Percentiles rank a stretch among this genome's conserved stretches.
Conservation (phyloP, 2,797 vertebrate species). For the Meriones psammophilus region DNA sequence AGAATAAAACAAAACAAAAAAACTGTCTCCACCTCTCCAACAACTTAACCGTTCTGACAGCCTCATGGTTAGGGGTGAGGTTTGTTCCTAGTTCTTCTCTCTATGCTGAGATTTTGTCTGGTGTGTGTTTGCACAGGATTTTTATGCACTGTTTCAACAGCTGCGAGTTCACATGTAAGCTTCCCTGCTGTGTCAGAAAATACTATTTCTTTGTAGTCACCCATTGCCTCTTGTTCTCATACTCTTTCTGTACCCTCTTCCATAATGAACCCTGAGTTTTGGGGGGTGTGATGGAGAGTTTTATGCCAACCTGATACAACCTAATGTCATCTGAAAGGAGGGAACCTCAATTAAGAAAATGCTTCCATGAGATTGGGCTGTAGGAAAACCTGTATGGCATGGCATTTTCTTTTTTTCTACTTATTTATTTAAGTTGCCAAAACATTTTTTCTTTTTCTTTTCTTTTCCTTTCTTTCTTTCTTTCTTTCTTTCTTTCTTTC, state of each 20-base stretch:
- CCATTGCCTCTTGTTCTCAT: not conserved
- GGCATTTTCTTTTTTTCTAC: not conserved
- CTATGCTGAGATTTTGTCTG: not conserved
- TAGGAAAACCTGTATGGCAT: not conserved
- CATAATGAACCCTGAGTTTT: too few relatives aligned
- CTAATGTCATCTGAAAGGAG: not conserved
- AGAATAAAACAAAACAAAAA: not conserved
- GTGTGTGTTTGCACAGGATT: not conserved
- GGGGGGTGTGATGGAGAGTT: not conserved
- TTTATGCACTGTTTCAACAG: not conserved
- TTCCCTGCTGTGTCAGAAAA: not conserved
- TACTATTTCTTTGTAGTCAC: not conserved
- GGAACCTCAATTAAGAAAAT: not conserved
- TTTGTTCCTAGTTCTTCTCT: not conserved
- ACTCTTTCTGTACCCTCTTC: not conserved
- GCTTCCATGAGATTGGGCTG: not conserved
- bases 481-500: too few relatives aligned
- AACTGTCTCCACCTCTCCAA: not conserved
- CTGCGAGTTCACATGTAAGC: not conserved
- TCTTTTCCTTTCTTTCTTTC: too few relatives aligned
- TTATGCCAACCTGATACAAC: not conserved
- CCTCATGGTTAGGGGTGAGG: not conserved
- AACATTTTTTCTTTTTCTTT: too few relatives aligned
- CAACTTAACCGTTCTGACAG: not conserved
- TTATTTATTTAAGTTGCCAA: too few relatives aligned